A percentile compares a stretch with the other conserved stretches of the same genome.
Evolutionary conservation across 2,113 vertebrate genomes (phyloP).

Genomic region (Sminthopsis crassicaudata): DNA sequence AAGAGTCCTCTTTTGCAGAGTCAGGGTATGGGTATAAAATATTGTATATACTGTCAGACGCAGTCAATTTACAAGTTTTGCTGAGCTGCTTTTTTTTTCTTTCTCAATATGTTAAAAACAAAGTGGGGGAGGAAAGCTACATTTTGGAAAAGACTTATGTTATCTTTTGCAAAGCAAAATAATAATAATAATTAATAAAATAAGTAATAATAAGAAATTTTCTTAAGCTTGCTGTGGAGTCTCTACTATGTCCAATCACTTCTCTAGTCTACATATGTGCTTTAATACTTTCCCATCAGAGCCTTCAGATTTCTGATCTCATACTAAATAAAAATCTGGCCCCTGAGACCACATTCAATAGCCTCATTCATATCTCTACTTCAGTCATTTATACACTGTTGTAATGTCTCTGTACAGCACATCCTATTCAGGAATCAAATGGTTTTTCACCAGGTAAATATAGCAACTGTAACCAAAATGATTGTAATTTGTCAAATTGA

Average conservation of each 20-base stretch:
- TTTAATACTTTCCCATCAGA: background rate
- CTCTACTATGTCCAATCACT: background rate
- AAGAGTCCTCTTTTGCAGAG: too few relatives aligned
- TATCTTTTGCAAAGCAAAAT: background rate
- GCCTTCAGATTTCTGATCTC: background rate
- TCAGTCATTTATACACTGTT: background rate
- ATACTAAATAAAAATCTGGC: background rate
- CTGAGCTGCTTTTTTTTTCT: background rate
- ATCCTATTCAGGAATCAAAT: background rate
- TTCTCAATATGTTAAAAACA: background rate
- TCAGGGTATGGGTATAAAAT: background rate
- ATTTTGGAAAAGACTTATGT: background rate
- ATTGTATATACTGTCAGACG: background rate
- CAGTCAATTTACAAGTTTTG: background rate
- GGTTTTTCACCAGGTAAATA: background rate
- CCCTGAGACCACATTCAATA: background rate
- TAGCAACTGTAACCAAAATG: background rate
- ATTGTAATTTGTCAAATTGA: background rate
- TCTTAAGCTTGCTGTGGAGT: background rate
- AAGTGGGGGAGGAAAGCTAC: background rate
- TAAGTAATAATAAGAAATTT: background rate
- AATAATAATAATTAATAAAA: too few relatives aligned
- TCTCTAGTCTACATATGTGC: background rate
- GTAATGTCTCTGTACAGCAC: background rate
- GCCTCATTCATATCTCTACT: background rate